phyloP scores from a whole-genome alignment of 2,888 invertebrate species.

The Ophion ventricosus region DNA sequence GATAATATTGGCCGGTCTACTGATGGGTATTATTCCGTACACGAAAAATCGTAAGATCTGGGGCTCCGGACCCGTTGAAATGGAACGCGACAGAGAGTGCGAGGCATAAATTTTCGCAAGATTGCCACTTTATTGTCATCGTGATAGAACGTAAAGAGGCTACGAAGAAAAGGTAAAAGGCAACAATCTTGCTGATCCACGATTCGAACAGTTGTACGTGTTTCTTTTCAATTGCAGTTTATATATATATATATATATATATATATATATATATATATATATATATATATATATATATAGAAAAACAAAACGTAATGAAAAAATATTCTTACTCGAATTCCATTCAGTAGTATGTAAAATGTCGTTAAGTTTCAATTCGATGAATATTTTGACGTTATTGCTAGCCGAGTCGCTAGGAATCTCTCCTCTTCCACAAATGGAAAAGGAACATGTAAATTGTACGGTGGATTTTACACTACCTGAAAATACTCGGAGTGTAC shows the following conservation, averaged over 20 bases:
- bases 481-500: neutral
- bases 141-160: neutral
- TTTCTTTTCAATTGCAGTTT: conserved; percentile 20
- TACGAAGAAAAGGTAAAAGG: neutral
- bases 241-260: too few species aligned
- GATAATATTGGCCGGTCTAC: conserved; percentile 91
- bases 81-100: conserved; percentile 81
- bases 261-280: too few species aligned
- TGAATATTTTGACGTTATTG: conserved; percentile 58
- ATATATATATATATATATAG: too few species aligned
- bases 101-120: conserved; percentile 65
- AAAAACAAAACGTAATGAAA: neutral
- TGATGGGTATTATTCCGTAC: conserved; percentile 88
- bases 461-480: conserved; percentile 18
- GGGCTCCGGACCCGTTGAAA: conserved; percentile 84
- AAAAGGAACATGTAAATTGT: conserved; percentile 16
- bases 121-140: neutral
- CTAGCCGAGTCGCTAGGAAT: conserved; percentile 60
- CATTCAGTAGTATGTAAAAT: conserved; percentile 36
- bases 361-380: conserved; percentile 60
- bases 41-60: conserved; percentile 88
- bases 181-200: conserved; percentile 28
- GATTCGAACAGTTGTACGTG: conserved; percentile 40
- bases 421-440: conserved; percentile 44
- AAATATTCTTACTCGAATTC: conserved; percentile 25